Base-by-base conservation (phyloP, 2,888 invertebrate species). In the Pherbina coryleti region DNA sequence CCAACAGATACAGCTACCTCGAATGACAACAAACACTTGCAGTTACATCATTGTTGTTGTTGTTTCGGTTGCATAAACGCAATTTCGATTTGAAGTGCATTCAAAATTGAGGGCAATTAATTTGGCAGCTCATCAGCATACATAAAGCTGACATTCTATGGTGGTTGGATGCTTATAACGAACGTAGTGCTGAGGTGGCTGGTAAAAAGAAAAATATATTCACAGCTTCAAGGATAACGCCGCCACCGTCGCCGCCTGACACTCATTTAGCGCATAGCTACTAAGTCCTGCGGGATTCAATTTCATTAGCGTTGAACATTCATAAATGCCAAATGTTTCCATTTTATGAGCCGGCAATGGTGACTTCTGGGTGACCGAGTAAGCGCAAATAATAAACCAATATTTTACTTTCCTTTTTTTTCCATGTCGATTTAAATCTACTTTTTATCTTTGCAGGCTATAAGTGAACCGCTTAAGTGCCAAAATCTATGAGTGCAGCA, bases 31-130 rank as follows among this genome's bases (percentile, higher is more conserved):
- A 44, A 44, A 44, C 44, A 44, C 11, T 44, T 44, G 44, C 44
- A 44, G 11, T 44, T 44, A 44, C 14, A 44, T 11, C 11, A 44
- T 44, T 7, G 44, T 44, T 1, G 44, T 44, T 44, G 44, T 44
- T 44, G 44, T 44, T 44, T 44, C 11, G 11, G 44, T 44, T 44
- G 28, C 22, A 57, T 57, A 60, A 60, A 70, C 71, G 55, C 55
- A 55, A 71, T 71, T 72, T 72, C 34, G 72, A 64, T 67, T 66
- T 74, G 57, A 74, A 74, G 66, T 74, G 66, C 74, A 37, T 55
- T 66, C 55, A 44, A 73, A 57, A 73, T 73, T 44, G 75, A 75
- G 66, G 51, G 55, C 66, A 75, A 67, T 75, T 75, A 75, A 75
- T 75, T 67, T 67, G 55, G 67, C 55, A 66, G 66, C 37, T 53